Base-by-base conservation (phyloP, 2,797 vertebrate species). In the Brachyrhaphis roseni region DNA sequence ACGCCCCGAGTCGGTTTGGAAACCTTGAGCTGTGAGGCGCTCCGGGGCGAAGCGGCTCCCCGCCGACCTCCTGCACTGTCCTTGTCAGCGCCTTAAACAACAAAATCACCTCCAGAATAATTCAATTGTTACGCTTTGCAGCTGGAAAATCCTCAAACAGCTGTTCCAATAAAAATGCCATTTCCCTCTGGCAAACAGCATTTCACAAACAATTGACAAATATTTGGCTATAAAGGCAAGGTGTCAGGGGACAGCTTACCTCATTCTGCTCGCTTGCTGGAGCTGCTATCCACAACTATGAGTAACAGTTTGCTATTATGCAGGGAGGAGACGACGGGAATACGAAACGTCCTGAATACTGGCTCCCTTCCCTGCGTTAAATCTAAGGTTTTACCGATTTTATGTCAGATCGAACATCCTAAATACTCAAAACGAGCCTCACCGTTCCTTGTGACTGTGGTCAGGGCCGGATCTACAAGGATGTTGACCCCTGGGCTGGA, bases 81-180 rank as follows among this genome's bases (percentile, higher is more conserved):
- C 91, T 93, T 88, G 89, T 91, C 90, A 84, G 86, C 88, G 78
- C 88, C 77, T 88, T 84, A 91, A 92, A 91, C 84, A 92, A 91
- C 88, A 83, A 93, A 93, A 93, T 91, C 91, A 93, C 89, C 90
- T 90, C 86, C 81, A 87, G 84, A 93, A 93, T 93, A 90, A 94
- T 92, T 91, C 87, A 84, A 90, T 91, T 91, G 92, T 89, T 91
- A 90, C 57, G 76, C 91, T 86, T 8, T 62, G 74, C 77, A 88
- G 84, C 77, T 18, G 72, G 78, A 90, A 90, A 92, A 84, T 59
- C 79, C 82, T 89, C 84, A 84, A 88, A 91, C 90, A 90, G 88
- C 89, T 91, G 89, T 84, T 88, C 82, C 79, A 87, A 90, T 82
- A 73, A 86, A 79, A 91, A 88, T 73, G 80, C 70, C 51, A 84